A percentile compares a stretch with the other conserved stretches of the same genome.
Evolutionary conservation across 2,113 vertebrate genomes (phyloP).

Genomic region (Amphilophus citrinellus): DNA sequence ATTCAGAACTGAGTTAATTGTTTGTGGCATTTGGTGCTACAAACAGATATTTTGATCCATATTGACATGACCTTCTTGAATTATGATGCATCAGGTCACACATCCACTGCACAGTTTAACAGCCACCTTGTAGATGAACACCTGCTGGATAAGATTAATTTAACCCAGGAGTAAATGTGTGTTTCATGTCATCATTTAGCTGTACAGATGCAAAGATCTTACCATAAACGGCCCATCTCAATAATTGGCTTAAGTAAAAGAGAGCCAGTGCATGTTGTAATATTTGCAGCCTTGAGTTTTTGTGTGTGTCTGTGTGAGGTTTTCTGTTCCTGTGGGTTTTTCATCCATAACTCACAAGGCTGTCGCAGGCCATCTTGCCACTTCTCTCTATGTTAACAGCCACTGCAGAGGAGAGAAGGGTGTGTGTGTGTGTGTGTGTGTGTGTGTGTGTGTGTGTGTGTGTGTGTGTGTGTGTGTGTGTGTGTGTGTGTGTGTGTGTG

Average conservation of each 20-base stretch:
- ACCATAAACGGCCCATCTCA: neutral
- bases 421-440: neutral
- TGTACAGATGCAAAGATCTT: neutral
- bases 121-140: no score
- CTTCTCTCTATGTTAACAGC: conserved; percentile 35
- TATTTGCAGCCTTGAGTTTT: neutral
- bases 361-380: conserved; percentile 37
- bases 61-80: neutral
- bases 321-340: conserved; percentile 29
- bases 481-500: neutral
- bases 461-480: neutral
- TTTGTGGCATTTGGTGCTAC: neutral
- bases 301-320: neutral
- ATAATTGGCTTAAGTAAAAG: neutral
- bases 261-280: neutral
- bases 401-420: conserved; percentile 13
- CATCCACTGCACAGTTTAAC: no score
- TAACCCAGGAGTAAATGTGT: neutral
- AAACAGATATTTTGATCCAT: neutral
- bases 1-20: neutral
- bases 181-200: neutral
- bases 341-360: conserved; percentile 42
- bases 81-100: neutral
- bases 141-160: no score
- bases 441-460: neutral